These are phyloP conservation scores for Dendropsophus ebraccatus DNA, from an alignment of 2,113 vertebrate genomes.

Conservation along the genomic window DNA sequence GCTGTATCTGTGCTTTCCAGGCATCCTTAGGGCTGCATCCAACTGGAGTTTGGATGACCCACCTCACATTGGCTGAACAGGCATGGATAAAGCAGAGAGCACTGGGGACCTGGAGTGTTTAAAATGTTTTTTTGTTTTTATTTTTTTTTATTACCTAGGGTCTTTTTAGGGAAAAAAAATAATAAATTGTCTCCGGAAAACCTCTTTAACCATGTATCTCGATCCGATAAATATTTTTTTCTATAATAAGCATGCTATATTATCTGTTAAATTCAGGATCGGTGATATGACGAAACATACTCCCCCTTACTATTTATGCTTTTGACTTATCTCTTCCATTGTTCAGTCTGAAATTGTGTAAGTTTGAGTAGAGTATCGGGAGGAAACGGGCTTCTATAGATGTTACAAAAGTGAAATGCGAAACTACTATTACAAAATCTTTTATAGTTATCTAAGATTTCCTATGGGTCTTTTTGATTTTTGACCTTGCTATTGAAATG, in stretches of 20 bases:
- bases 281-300: neutral
- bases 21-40: too few relatives aligned
- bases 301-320: neutral
- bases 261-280: neutral
- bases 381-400: neutral
- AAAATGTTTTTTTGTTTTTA: too few relatives aligned
- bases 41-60: too few relatives aligned
- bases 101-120: too few relatives aligned
- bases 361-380: neutral
- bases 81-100: too few relatives aligned
- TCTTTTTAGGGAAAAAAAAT: too few relatives aligned
- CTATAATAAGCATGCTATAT: neutral
- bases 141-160: too few relatives aligned
- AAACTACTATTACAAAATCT: neutral
- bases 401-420: neutral
- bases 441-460: neutral
- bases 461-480: neutral
- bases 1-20: too few relatives aligned
- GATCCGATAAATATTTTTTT: too few relatives aligned
- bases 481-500: slow-evolving; percentile 2
- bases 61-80: too few relatives aligned
- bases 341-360: neutral
- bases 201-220: too few relatives aligned
- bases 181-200: too few relatives aligned
- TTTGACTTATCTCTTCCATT: neutral